Percentiles rank a stretch among this genome's conserved stretches.
Evolutionary conservation across 2,113 vertebrate species (phyloP).

Genomic region (Syngnathus typhle): DNA sequence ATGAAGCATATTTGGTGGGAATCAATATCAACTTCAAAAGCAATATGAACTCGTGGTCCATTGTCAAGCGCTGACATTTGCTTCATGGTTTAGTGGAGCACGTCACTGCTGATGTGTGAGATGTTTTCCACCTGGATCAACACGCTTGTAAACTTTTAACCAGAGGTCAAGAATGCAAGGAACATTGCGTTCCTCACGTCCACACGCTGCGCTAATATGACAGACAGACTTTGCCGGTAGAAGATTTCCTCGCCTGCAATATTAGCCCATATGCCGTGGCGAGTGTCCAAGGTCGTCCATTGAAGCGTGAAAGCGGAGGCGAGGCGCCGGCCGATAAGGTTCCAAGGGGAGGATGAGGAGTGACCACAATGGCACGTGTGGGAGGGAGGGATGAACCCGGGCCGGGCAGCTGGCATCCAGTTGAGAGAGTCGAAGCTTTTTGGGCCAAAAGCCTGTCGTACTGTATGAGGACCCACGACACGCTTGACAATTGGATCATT

Average conservation of each 20-base stretch:
- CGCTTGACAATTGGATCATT: constrained; percentile 66
- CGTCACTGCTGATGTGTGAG: constrained; percentile 11
- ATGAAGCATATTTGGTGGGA: neutral
- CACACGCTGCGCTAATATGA: constrained; percentile 9
- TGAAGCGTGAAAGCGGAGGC: constrained; percentile 27
- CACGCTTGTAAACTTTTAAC: constrained; percentile 53
- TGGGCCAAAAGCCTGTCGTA: constrained; percentile 27
- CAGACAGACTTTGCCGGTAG: constrained; percentile 16
- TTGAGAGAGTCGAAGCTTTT: neutral
- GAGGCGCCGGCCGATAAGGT: constrained; percentile 42
- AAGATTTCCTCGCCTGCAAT: neutral
- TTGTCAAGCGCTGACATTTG: neutral
- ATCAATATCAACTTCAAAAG: neutral
- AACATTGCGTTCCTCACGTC: constrained; percentile 36
- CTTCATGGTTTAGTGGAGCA: constrained; percentile 1
- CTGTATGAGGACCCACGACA: constrained; percentile 59
- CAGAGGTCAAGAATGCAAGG: constrained; percentile 43
- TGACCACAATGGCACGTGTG: constrained; percentile 33
- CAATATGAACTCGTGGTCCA: neutral
- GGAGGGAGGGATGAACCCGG: constrained; percentile 31
- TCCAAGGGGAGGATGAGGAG: constrained; percentile 18
- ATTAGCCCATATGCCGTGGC: neutral
- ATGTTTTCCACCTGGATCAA: constrained; percentile 38
- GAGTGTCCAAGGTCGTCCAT: neutral
- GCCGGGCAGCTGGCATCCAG: constrained; percentile 13